Conservation (phyloP, 1,140 invertebrate species). For the Drosophila willistoni region DNA sequence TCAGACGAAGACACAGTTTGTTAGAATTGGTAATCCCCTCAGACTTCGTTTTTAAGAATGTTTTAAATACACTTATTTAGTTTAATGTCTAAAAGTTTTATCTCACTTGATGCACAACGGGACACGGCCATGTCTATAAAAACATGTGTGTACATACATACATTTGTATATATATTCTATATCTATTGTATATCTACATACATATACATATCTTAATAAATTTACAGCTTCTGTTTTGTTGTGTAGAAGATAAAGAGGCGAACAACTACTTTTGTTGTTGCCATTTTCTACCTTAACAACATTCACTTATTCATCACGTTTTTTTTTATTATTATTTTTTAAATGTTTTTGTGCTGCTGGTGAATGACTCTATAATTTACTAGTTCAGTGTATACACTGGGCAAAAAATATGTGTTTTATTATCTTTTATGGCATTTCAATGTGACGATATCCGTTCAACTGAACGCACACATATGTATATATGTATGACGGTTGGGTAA, state of each 20-base stretch:
- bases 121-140: too few relatives aligned
- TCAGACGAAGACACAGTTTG: too few relatives aligned
- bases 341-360: constrained; percentile 5
- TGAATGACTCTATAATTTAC: constrained; percentile 17
- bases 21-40: too few relatives aligned
- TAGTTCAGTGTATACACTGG: constrained; percentile 22
- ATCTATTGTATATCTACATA: not conserved
- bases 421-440: constrained; percentile 16
- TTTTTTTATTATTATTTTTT: not conserved
- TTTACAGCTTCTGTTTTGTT: constrained; percentile 15
- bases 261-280: constrained; percentile 16
- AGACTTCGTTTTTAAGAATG: too few relatives aligned
- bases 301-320: constrained; percentile 47
- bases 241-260: constrained; percentile 17
- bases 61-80: too few relatives aligned
- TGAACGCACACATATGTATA: not conserved
- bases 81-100: too few relatives aligned
- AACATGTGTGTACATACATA: not conserved
- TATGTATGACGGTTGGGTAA: not conserved
- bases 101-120: too few relatives aligned
- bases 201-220: constrained; percentile 3
- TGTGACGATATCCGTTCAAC: constrained; percentile 14
- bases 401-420: constrained; percentile 14
- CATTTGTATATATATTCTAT: not conserved
- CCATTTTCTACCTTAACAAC: constrained; percentile 30